Conservation (phyloP, 2,797 vertebrate species). For the Euphonia xanthogaster region DNA sequence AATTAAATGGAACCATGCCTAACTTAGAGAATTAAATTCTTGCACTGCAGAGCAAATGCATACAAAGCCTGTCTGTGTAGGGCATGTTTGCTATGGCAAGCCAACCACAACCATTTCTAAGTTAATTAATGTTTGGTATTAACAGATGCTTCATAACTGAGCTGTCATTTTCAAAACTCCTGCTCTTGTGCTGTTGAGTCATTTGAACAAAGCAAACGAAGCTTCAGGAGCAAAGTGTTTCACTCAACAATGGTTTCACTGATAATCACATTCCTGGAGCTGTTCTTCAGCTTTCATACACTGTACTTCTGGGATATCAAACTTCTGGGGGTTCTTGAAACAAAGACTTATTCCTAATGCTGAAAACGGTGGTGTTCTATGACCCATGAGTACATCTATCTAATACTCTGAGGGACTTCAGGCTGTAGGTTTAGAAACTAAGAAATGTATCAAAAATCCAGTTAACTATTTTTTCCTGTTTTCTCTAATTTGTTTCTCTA, state of each 20-base stretch:
- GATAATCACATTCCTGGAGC: neutral
- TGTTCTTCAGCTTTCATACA: neutral
- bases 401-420: neutral
- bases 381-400: neutral
- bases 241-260: neutral
- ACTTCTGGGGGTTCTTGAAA: neutral
- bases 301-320: neutral
- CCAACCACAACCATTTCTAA: neutral
- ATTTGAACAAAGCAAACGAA: neutral
- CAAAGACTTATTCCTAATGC: neutral
- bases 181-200: neutral
- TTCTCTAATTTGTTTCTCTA: neutral
- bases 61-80: neutral
- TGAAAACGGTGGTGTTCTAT: neutral
- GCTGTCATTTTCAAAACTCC: neutral
- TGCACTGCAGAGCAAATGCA: neutral
- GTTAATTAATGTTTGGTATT: conserved; percentile 15
- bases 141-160: conserved; percentile 1
- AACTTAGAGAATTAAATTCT: neutral
- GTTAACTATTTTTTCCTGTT: neutral
- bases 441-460: neutral
- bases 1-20: neutral
- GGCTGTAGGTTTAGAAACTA: neutral
- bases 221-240: neutral
- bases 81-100: neutral